Base-by-base conservation (phyloP, 2,797 vertebrate species). In the Serranus cabrilla region DNA sequence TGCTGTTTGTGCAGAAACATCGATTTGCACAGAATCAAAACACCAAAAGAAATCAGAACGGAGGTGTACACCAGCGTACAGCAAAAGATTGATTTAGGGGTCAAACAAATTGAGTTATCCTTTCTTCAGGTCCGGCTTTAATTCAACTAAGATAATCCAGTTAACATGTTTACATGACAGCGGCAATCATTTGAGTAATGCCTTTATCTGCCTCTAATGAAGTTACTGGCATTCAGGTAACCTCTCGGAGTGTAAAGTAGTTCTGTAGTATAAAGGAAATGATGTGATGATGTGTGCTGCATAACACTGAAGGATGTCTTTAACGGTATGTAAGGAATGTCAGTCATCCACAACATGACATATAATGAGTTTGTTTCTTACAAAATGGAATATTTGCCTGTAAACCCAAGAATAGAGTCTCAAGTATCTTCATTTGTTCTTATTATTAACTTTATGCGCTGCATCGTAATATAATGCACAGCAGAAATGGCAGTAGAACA, bases 401-500 rank as follows among this genome's bases (percentile, higher is more conserved):
- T 66, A 37, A 47, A 42, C 21, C 50, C 46, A 13, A 60, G 27
- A 25, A 77, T 71, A 16, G 37, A 58, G 52, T 46, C 40, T 45
- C 55, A 11, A 42, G 11, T 25, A 34, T 68, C 43, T 74, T 69
- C 12, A 76, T 47, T 52, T 16, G n/a, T 77, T 69, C 17, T 52
- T 71, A 59, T 56, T 62, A 59, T 37, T 74, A 56, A 76, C 31
- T 47, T 62, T 56, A 76, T 49, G 65, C 51, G 45, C 60, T 66
- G 5, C 49, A 54, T 54, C 63, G 7, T 74, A 60, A 66, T 60
- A 72, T 66, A 78, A 75, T 77, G 20, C 43, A 58, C 25, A 51
- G 55, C 59, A 75, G 71, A 84, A 86, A 82, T 87, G 82, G 63
- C 81, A 73, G 34, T 14, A 42, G 80, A 82, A 76, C 64, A 76